Conservation (phyloP, 2,113 vertebrate genomes). For the Prietella phreatophila region DNA sequence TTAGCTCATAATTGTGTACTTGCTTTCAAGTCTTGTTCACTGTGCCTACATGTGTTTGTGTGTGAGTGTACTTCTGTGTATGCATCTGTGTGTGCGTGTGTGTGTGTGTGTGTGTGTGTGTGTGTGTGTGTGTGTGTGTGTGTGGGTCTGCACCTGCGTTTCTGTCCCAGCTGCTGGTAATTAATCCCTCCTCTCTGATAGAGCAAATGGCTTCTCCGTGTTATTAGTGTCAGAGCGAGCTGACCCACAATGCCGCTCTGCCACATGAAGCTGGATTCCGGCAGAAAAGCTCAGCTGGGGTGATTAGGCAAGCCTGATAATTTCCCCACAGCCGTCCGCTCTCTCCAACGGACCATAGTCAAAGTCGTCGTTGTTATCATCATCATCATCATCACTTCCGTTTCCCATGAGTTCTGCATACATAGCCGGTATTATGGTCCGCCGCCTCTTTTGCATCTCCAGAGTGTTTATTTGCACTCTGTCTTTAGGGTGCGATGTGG, state of each 20-base stretch:
- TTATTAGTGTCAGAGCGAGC: constrained; percentile 3
- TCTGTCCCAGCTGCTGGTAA: constrained; percentile 4
- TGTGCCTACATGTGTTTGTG: neutral
- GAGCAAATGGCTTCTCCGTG: neutral
- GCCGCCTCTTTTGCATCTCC: neutral
- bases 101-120: neutral
- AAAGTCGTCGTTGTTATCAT: too few species aligned
- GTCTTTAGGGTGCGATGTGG: neutral
- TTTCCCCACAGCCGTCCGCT: constrained; percentile 22
- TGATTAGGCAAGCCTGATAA: neutral
- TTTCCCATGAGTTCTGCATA: neutral
- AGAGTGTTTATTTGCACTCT: neutral
- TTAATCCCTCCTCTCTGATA: neutral
- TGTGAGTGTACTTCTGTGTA: neutral
- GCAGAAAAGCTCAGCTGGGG: neutral
- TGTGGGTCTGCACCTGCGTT: neutral
- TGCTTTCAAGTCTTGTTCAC: neutral
- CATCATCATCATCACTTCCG: neutral
- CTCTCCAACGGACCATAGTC: neutral
- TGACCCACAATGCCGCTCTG: neutral
- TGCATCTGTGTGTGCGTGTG: neutral
- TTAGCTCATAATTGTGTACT: neutral
- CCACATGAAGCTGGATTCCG: constrained; percentile 1
- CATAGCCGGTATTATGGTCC: neutral
- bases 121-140: neutral